Evolutionary conservation across 2,797 vertebrate species (phyloP).

Genomic region (Malurus splendens): DNA sequence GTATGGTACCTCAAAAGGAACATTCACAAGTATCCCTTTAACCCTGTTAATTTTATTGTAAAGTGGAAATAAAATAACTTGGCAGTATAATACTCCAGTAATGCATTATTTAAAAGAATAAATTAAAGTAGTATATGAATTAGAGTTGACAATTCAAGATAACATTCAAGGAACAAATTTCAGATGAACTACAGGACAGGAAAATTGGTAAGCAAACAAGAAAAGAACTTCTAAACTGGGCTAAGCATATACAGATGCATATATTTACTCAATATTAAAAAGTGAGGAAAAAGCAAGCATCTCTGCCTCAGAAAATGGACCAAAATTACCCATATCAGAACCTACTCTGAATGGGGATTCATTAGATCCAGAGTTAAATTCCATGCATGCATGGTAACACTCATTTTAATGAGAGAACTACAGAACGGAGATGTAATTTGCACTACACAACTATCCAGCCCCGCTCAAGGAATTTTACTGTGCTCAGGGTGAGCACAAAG

Average conservation of each 20-base stretch:
- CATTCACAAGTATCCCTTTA: neutral
- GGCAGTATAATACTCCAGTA: neutral
- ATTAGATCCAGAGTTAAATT: neutral
- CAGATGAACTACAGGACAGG: neutral
- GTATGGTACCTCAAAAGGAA: neutral
- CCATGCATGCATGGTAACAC: fast-evolving
- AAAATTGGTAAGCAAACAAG: neutral
- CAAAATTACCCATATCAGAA: neutral
- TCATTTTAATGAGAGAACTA: neutral
- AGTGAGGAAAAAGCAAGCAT: neutral
- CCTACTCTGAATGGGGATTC: neutral
- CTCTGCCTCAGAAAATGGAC: neutral
- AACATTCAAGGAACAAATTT: neutral
- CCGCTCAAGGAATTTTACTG: neutral
- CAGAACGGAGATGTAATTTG: fast-evolving
- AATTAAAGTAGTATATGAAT: neutral
- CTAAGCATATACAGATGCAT: neutral
- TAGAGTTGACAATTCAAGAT: neutral
- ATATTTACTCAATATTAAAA: neutral
- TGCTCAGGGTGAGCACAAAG: neutral
- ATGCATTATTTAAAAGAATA: neutral
- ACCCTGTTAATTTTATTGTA: neutral
- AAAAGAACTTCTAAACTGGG: neutral
- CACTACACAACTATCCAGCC: neutral
- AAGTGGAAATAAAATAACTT: neutral